Base-by-base conservation (phyloP, 2,888 invertebrate genomes). In the Agelastica alni region DNA sequence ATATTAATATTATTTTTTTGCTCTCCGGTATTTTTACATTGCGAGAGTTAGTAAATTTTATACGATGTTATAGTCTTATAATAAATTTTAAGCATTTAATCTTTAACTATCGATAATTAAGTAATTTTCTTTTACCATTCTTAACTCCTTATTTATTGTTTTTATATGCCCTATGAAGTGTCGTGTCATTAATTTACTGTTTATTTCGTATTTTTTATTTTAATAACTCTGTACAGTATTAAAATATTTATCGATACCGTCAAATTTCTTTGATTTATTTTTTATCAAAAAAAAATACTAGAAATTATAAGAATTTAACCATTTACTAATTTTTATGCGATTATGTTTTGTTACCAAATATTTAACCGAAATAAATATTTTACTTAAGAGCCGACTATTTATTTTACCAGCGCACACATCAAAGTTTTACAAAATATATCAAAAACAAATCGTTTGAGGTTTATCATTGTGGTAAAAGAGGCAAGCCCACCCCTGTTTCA, bases 331-430 rank as follows among this genome's bases (percentile, higher is more conserved):
- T 56, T 59, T 58, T 62, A 63, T 62, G 62, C 71, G 69, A 70
- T 70, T 72, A 70, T 72, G 68, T 70, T 72, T 74, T 71, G 74
- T 74, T 74, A 73, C 73, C 73, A 73, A 73, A 74, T 71, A 70
- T 67, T 63, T 63, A 68, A 61, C 60, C 59, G 34, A 32, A 59
- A 55, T 51, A 58, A 48, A 60, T 41, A 32, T 52, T 53, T 54
- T 47, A 47, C 51, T n/a, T n/a, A n/a, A n/a, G n/a, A n/a, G n/a
- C n/a, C n/a, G n/a, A n/a, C n/a, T n/a, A n/a, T n/a, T n/a, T n/a
- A n/a, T n/a, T n/a, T n/a, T n/a, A n/a, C n/a, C n/a, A n/a, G n/a
- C n/a, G n/a, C n/a, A n/a, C n/a, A n/a, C n/a, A n/a, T n/a, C n/a
- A n/a, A n/a, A n/a, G n/a, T n/a, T n/a, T n/a, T n/a, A n/a, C n/a